Conservation (phyloP, 2,888 invertebrate genomes). For the Neoitamus cyanurus region DNA sequence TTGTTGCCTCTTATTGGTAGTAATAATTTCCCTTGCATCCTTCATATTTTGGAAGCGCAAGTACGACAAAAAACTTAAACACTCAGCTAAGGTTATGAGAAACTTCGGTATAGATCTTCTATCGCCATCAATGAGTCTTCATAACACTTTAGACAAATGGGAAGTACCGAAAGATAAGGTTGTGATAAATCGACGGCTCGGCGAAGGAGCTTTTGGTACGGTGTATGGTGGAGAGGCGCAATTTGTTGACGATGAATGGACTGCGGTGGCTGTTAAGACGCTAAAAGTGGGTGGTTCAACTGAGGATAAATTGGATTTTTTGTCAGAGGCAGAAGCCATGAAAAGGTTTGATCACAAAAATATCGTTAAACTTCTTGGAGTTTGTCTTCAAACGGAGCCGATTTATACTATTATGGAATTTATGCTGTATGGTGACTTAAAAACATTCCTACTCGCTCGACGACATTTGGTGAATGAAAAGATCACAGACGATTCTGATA, state of each 20-base stretch:
- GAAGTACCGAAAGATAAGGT: constrained; percentile 86
- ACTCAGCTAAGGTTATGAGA: constrained; percentile 76
- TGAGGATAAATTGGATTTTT: constrained; percentile 90
- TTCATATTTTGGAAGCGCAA: constrained; percentile 75
- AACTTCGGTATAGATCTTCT: constrained; percentile 75
- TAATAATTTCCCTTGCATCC: constrained; percentile 70
- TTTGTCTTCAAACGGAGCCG: constrained; percentile 87
- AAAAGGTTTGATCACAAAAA: constrained; percentile 92
- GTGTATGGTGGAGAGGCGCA: constrained; percentile 88
- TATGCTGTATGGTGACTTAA: constrained; percentile 92
- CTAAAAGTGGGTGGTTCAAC: constrained; percentile 83
- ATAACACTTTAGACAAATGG: constrained; percentile 82
- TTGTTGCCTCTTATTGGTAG: constrained; percentile 70
- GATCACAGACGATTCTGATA: constrained; percentile 74
- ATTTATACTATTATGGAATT: constrained; percentile 94
- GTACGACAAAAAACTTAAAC: constrained; percentile 75
- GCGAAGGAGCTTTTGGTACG: constrained; percentile 92
- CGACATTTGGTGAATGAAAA: constrained; percentile 81
- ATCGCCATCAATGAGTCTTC: constrained; percentile 65
- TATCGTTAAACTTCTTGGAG: constrained; percentile 85
- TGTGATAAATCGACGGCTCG: constrained; percentile 86
- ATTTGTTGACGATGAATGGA: constrained; percentile 77
- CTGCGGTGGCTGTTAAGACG: constrained; percentile 89
- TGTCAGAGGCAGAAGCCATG: constrained; percentile 94
- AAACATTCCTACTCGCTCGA: constrained; percentile 86